These are phyloP conservation scores for Percopsis transmontana DNA, from an alignment of 2,113 vertebrate species.

Conservation along the genomic window DNA sequence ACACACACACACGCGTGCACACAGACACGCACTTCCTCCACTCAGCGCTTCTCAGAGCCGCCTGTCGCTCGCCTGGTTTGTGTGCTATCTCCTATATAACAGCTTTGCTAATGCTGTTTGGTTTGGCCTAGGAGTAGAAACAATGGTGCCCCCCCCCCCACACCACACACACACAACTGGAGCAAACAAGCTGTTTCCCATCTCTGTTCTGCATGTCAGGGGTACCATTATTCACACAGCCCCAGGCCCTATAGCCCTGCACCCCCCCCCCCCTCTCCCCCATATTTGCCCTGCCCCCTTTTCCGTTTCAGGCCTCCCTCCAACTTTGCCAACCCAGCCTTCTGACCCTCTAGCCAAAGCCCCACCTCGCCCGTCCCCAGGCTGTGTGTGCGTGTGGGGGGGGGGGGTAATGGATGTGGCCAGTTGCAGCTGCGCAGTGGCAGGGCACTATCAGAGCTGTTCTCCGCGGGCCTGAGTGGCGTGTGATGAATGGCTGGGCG, in stretches of 20 bases:
- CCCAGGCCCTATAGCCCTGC: slow-evolving; percentile 15
- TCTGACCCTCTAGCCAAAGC: slow-evolving; percentile 22
- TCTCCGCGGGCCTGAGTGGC: slow-evolving; percentile 76
- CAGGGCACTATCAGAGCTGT: slow-evolving; percentile 73
- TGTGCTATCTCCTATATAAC: slow-evolving; percentile 71
- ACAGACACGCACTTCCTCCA: slow-evolving; percentile 29
- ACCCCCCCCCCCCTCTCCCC: no score
- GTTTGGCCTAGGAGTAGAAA: slow-evolving; percentile 62
- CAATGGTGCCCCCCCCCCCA: slow-evolving; percentile 58
- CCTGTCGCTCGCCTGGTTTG: slow-evolving; percentile 56
- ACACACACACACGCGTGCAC: slow-evolving; percentile 11
- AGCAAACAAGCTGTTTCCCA: slow-evolving; percentile 54
- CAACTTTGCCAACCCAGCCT: slow-evolving; percentile 4
- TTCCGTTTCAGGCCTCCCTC: slow-evolving; percentile 47
- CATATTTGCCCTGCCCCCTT: slow-evolving; percentile 30
- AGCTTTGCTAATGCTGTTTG: slow-evolving; percentile 68
- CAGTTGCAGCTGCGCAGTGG: slow-evolving; percentile 68
- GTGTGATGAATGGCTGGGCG: slow-evolving; percentile 78
- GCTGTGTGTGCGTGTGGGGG: slow-evolving; percentile 38
- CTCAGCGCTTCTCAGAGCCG: slow-evolving; percentile 67
- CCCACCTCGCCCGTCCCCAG: slow-evolving; percentile 33
- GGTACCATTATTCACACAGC: slow-evolving; percentile 44
- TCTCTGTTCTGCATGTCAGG: slow-evolving; percentile 40
- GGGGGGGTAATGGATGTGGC: slow-evolving; percentile 76
- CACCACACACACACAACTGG: no score